Percentiles rank a stretch among this genome's conserved stretches.
These are phyloP conservation scores for Melipona beecheii DNA, from an alignment of 2,888 invertebrate genomes.

Conservation along the genomic window DNA sequence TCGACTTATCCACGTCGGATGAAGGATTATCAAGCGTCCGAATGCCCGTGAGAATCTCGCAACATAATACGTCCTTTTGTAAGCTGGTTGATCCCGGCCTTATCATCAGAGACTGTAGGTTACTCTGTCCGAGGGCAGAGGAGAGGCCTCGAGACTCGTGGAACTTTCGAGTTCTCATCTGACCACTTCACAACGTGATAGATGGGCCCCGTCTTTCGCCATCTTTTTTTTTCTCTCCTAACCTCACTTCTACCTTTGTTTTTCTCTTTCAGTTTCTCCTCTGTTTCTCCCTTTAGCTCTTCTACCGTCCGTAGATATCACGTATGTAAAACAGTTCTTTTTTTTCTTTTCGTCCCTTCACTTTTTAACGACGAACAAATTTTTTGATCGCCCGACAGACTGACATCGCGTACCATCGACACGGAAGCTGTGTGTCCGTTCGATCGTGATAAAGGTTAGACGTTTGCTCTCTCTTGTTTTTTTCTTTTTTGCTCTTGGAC, in stretches of 20 bases:
- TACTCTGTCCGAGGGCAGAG: conserved; percentile 52
- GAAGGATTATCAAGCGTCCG: conserved; percentile 66
- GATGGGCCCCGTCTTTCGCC: conserved; percentile 67
- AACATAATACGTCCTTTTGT: conserved; percentile 71
- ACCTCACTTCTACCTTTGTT: conserved; percentile 3
- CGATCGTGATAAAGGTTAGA: conserved; percentile 59
- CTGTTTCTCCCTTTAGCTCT: not conserved
- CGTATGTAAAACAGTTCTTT: not conserved
- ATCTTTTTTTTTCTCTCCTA: conserved; percentile 8
- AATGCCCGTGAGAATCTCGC: conserved; percentile 69
- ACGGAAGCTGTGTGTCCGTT: conserved; percentile 54
- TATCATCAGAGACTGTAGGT: conserved; percentile 69
- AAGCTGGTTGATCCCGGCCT: conserved; percentile 67
- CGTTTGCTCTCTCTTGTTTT: conserved; percentile 2
- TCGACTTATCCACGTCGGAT: conserved; percentile 61
- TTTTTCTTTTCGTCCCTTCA: not conserved
- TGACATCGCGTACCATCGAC: conserved; percentile 59
- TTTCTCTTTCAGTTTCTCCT: conserved; percentile 21
- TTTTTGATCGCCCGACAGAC: conserved; percentile 65
- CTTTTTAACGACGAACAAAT: not conserved
- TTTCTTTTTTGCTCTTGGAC: not conserved
- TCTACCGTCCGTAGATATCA: not conserved
- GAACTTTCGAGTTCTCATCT: conserved; percentile 74
- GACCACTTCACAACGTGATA: conserved; percentile 77
- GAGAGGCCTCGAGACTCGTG: conserved; percentile 44